Evolutionary conservation across 2,888 invertebrate genomes (phyloP).

Genomic region (Cheilosia vernalis): DNA sequence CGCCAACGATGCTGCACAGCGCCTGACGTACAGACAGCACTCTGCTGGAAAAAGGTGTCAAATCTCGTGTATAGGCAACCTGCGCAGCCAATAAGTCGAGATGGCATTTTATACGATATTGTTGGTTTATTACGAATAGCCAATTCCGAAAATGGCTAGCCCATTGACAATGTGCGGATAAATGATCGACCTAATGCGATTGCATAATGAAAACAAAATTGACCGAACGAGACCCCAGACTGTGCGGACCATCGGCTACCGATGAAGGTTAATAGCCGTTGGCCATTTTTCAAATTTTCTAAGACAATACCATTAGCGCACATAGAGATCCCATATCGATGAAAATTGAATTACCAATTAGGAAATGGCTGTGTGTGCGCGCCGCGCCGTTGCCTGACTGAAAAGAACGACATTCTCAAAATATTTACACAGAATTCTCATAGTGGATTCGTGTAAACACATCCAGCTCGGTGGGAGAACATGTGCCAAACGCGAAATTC

Average conservation of each 20-base stretch:
- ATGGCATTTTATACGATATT: slow-evolving; percentile 62
- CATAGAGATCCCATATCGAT: slow-evolving; percentile 12
- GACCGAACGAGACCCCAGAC: slow-evolving; percentile 14
- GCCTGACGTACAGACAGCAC: slow-evolving; percentile 13
- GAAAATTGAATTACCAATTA: slow-evolving; percentile 45
- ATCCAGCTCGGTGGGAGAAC: slow-evolving; percentile 29
- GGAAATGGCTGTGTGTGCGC: slow-evolving; percentile 12
- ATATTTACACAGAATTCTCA: slow-evolving; percentile 50
- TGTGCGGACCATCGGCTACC: slow-evolving; percentile 17
- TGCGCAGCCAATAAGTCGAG: slow-evolving; percentile 54
- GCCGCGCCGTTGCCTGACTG: slow-evolving; percentile 3
- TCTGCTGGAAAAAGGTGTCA: slow-evolving; percentile 59
- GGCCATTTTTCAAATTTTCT: slow-evolving; percentile 12
- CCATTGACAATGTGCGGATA: slow-evolving; percentile 10
- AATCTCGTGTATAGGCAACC: slow-evolving; percentile 61
- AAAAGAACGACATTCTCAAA: slow-evolving; percentile 21
- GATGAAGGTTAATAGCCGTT: slow-evolving; percentile 28
- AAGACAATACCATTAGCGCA: slow-evolving; percentile 19
- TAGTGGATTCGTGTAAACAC: slow-evolving; percentile 53
- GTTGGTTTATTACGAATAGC: slow-evolving; percentile 47
- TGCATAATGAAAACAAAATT: slow-evolving; percentile 7
- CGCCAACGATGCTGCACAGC: neutral
- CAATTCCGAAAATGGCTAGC: slow-evolving; percentile 58
- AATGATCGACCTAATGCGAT: slow-evolving; percentile 13
- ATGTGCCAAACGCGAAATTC: slow-evolving; percentile 28